Evolutionary conservation across 1,140 invertebrate species (phyloP).

Genomic region (Dreissena polymorpha): DNA sequence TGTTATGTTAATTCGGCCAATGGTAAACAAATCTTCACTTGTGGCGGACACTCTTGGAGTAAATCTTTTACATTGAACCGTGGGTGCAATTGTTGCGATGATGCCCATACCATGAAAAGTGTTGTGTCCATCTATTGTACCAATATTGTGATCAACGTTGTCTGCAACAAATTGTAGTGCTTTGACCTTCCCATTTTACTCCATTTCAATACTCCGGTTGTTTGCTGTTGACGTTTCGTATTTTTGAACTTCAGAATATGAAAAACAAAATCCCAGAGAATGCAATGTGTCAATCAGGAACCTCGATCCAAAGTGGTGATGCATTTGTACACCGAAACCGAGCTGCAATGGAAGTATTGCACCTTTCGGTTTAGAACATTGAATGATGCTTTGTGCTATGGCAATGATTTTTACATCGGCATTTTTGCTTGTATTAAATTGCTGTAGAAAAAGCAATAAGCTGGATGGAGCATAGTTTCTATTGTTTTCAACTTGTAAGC

Average conservation of each 20-base stretch:
- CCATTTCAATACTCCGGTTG: background rate
- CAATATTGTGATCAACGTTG: too few relatives aligned
- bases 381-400: too few relatives aligned
- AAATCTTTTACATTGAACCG: background rate
- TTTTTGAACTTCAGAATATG: background rate
- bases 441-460: too few relatives aligned
- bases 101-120: constrained; percentile 66
- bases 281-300: background rate
- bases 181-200: background rate
- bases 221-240: background rate
- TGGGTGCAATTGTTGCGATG: constrained; percentile 57
- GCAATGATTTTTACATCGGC: too few relatives aligned
- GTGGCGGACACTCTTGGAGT: constrained; percentile 28
- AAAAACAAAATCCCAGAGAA: background rate
- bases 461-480: too few relatives aligned
- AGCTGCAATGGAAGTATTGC: too few relatives aligned
- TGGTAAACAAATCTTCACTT: constrained; percentile 38
- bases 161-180: background rate
- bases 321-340: background rate
- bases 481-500: too few relatives aligned
- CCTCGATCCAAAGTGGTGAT: constrained; percentile 12
- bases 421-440: too few relatives aligned
- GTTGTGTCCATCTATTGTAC: too few relatives aligned
- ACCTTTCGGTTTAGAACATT: too few relatives aligned
- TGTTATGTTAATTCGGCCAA: constrained; percentile 47